phyloP scores from a whole-genome alignment of 2,888 invertebrate species.

The Heliconius cydno region DNA sequence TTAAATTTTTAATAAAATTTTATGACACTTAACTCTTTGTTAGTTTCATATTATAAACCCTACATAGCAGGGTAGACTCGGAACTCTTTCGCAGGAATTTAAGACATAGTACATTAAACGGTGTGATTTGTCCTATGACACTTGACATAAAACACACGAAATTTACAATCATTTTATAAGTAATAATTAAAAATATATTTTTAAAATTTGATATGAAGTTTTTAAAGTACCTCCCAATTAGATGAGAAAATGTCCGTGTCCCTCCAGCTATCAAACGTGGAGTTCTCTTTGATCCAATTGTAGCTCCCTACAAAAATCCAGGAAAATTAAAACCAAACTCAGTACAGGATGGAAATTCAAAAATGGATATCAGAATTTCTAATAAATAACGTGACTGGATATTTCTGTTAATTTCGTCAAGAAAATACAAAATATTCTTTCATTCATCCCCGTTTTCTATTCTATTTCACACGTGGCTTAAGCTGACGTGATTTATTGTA shows the following conservation, averaged over 20 bases:
- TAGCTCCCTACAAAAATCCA: background rate
- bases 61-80: background rate
- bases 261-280: background rate
- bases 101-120: background rate
- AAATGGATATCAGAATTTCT: background rate
- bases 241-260: constrained; percentile 5
- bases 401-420: background rate
- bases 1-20: background rate
- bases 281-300: constrained; percentile 11
- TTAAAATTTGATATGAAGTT: fast-evolving
- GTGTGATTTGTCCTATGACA: background rate
- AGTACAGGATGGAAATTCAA: constrained; percentile 1
- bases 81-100: background rate
- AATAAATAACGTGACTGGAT: background rate
- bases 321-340: constrained; percentile 8
- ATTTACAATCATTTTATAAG: no score
- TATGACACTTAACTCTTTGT: background rate
- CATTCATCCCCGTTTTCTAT: background rate
- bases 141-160: background rate
- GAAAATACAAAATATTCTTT: background rate
- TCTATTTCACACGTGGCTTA: no score
- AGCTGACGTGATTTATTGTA: background rate
- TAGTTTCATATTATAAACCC: background rate
- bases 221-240: background rate
- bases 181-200: background rate